These are phyloP conservation scores for Alectoris magna DNA, from an alignment of 2,797 vertebrate species.

Conservation along the genomic window DNA sequence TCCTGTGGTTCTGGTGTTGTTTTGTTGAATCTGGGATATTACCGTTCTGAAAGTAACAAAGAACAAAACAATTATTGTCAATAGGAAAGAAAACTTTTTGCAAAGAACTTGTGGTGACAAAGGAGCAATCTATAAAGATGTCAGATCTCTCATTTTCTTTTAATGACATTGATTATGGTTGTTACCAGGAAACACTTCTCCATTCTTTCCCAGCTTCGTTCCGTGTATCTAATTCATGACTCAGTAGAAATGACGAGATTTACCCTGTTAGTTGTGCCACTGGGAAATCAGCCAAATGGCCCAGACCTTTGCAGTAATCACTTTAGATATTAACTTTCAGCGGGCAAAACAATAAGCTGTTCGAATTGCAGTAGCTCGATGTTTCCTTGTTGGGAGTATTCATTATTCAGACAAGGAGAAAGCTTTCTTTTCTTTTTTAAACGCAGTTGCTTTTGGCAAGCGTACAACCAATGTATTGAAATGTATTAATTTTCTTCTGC, in stretches of 20 bases:
- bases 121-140: constrained; percentile 32
- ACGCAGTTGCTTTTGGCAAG: constrained; percentile 19
- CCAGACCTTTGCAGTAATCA: constrained; percentile 59
- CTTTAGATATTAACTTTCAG: constrained; percentile 70
- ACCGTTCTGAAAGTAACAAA: background rate
- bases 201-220: constrained; percentile 56
- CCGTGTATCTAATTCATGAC: constrained; percentile 63
- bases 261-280: constrained; percentile 67
- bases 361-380: constrained; percentile 31
- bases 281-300: constrained; percentile 64
- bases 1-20: background rate
- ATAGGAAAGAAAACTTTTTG: background rate
- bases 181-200: constrained; percentile 62
- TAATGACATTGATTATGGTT: constrained; percentile 11
- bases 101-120: constrained; percentile 8
- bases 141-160: background rate
- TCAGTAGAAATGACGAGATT: constrained; percentile 68
- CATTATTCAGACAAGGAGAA: constrained; percentile 32
- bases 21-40: background rate
- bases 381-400: constrained; percentile 52
- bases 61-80: background rate
- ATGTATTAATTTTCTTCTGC: background rate
- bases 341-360: constrained; percentile 69
- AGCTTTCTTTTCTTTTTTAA: background rate
- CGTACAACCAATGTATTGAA: background rate